phyloP scores from a whole-genome alignment of 2,888 invertebrate genomes.

The Oxytorus armatus region DNA sequence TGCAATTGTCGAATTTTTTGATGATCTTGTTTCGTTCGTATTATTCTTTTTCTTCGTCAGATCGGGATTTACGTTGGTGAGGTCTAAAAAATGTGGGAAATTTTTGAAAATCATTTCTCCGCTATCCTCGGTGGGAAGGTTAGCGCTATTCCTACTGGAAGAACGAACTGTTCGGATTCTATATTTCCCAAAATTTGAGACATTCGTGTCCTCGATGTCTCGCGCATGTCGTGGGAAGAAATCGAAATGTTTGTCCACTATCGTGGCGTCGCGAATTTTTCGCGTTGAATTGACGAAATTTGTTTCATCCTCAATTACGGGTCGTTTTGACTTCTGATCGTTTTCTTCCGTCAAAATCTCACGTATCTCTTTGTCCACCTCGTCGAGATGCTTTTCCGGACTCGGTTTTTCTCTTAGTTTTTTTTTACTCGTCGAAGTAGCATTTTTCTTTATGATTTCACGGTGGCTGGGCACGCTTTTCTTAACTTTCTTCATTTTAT shows the following conservation, averaged over 20 bases:
- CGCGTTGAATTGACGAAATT: constrained; percentile 25
- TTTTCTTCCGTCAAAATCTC: constrained; percentile 69
- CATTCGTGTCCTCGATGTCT: constrained; percentile 59
- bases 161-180: constrained; percentile 51
- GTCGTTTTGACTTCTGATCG: constrained; percentile 8
- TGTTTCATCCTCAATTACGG: not conserved
- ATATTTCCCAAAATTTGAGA: constrained; percentile 42
- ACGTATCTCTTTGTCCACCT: constrained; percentile 66
- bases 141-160: constrained; percentile 18
- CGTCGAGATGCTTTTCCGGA: constrained; percentile 55
- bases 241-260: not conserved
- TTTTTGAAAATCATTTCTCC: constrained; percentile 9
- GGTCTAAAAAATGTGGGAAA: constrained; percentile 38
- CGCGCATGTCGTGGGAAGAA: constrained; percentile 35
- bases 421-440: constrained; percentile 58
- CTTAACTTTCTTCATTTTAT: constrained; percentile 29
- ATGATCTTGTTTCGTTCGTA: not conserved
- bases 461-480: constrained; percentile 34
- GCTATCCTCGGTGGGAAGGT: constrained; percentile 16
- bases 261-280: constrained; percentile 15
- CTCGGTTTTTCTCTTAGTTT: constrained; percentile 56
- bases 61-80: constrained; percentile 34
- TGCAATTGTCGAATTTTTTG: not conserved
- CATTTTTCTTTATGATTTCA: constrained; percentile 23
- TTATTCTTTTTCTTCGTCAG: constrained; percentile 25